A percentile compares a stretch with the other conserved stretches of the same genome.
phyloP scores from a whole-genome alignment of 1,140 invertebrate genomes.

The Drusus annulatus region DNA sequence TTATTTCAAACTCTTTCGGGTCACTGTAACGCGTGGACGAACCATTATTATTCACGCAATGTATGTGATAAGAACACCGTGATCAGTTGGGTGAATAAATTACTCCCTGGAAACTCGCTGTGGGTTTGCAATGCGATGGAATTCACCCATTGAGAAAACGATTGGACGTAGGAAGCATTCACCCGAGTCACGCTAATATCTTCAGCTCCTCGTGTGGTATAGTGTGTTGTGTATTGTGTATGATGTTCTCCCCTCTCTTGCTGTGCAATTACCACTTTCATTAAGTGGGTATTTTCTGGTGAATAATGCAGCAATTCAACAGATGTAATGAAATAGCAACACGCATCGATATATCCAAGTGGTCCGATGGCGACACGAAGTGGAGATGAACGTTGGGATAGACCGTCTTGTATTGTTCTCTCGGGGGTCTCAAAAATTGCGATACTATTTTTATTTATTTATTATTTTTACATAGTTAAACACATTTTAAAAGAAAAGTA shows the following conservation, averaged over 20 bases:
- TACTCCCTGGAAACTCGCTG: not conserved
- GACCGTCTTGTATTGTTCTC: not conserved
- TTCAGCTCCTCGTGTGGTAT: too few relatives aligned
- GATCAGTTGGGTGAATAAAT: not conserved
- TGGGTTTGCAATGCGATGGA: slow-evolving; percentile 44
- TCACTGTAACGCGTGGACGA: not conserved
- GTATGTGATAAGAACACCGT: not conserved
- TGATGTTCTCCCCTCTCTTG: too few relatives aligned
- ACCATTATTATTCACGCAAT: not conserved
- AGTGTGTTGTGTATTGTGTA: too few relatives aligned
- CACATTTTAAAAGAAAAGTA: too few relatives aligned
- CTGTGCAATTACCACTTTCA: too few relatives aligned
- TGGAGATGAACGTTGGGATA: not conserved
- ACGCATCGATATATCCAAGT: too few relatives aligned
- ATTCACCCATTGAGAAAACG: slow-evolving; percentile 42
- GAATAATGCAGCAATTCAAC: not conserved
- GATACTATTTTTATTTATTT: too few relatives aligned
- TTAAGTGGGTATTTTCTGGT: not conserved
- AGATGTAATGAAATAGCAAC: not conserved
- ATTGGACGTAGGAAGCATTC: slow-evolving; percentile 49
- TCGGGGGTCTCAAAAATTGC: too few relatives aligned
- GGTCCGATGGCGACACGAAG: not conserved
- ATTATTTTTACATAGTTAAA: too few relatives aligned
- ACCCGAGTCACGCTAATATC: not conserved
- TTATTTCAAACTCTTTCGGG: not conserved